Base-by-base conservation (phyloP, 1,140 invertebrate genomes). In the Pissodes strobi region DNA sequence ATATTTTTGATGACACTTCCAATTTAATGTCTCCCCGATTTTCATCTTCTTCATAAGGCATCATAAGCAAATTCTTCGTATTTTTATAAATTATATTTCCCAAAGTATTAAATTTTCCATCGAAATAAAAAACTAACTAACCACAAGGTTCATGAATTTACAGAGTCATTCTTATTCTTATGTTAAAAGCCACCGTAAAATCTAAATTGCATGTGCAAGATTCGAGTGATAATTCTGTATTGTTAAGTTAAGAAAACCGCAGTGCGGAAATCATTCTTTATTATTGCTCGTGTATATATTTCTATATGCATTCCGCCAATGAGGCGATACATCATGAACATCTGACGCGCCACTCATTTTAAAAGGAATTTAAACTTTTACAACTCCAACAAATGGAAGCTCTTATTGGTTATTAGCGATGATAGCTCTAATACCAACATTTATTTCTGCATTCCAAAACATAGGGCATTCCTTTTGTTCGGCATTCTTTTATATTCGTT, bases 371-470 rank as follows among this genome's bases (percentile, higher is more conserved):
- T 23, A 49, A 49, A 43, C 39, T 23, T 22, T 49, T 49, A 49
- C n/a, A 9, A 49, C 46, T 49, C 46, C 18, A 18, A 22, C 25
- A 49, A 49, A 49, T 49, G 46, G 46, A 49, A 49, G 25, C 46
- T n/a, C 46, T 49, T 49, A 49, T 49, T 49, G 46, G 18, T 49
- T 49, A 49, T 49, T 49, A 49, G 46, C 46, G 19, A 25, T n/a
- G 46, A 49, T 21, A 15, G 46, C 46, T 49, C 46, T 49, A 49
- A 49, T 49, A 22, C 25, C 25, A 10, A 18, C n/a, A 9, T 10
- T 49, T 48, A 49, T 49, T 49, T 23, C 46, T 23, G 25, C 46
- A 49, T 49, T 23, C 46, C 46, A 18, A 49, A 43, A 43, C 39
- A 43, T 43, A 17, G 10, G 39, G 39, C 39, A 43, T 43, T 43